Percentiles rank a stretch among this genome's conserved stretches.
Evolutionary conservation across 2,797 vertebrate genomes (phyloP).

Genomic region (Coregonus suidteri): DNA sequence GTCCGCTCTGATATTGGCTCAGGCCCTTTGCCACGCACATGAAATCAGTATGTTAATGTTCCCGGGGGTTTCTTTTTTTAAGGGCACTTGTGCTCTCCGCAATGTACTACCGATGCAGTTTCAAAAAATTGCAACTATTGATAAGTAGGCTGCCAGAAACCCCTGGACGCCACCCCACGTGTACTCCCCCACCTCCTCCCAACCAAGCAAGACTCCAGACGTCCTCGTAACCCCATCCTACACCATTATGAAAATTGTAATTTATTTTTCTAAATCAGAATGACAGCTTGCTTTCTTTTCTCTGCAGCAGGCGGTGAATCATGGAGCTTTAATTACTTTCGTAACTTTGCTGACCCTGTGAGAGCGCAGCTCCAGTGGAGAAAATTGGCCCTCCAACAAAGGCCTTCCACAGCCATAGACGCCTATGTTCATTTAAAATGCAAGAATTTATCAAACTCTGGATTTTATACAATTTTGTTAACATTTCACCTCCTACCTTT

Average conservation of each 20-base stretch:
- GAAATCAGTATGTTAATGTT: conserved; percentile 99
- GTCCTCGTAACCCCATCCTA: conserved; percentile 67
- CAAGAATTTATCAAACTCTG: conserved; percentile 74
- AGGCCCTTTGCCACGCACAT: conserved; percentile 99
- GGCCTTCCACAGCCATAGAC: conserved; percentile 64
- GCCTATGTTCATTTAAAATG: conserved; percentile 72
- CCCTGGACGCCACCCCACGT: conserved; percentile 68
- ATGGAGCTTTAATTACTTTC: conserved; percentile 96
- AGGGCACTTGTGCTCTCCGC: conserved; percentile 97
- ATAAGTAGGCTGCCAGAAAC: conserved; percentile 91
- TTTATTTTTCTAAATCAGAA: conserved; percentile 99
- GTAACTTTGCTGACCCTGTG: conserved; percentile 89
- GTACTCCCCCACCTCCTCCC: conserved; percentile 35
- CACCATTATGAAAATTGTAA: conserved; percentile 97
- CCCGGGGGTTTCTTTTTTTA: conserved; percentile 91
- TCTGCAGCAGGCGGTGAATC: conserved; percentile 93
- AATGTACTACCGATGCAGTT: conserved; percentile 95
- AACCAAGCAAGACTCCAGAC: conserved; percentile 67
- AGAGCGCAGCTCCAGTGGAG: conserved; percentile 70
- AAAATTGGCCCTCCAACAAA: conserved; percentile 80
- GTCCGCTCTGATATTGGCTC: conserved; percentile 99
- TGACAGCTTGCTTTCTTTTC: conserved; percentile 99
- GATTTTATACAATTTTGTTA: conserved; percentile 79
- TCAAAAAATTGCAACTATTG: conserved; percentile 95
- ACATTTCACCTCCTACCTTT: conserved; percentile 79